phyloP scores from a whole-genome alignment of 2,888 invertebrate genomes.

The Coenonympha arcania region DNA sequence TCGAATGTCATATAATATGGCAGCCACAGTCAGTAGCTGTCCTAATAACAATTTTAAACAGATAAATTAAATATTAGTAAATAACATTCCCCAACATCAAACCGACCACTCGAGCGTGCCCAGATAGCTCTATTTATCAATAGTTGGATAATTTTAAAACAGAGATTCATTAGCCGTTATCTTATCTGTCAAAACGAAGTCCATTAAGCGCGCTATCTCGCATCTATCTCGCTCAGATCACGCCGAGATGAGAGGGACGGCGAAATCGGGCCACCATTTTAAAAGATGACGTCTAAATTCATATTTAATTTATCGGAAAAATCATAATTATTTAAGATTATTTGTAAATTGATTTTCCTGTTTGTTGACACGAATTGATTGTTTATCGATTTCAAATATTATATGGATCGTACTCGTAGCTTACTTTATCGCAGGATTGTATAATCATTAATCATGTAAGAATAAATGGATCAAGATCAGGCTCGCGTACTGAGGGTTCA shows the following conservation, averaged over 20 bases:
- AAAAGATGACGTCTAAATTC: conserved; percentile 42
- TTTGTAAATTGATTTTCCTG: conserved; percentile 3
- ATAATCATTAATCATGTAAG: too few relatives aligned
- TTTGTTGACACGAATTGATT: conserved; percentile 1
- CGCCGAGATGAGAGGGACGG: conserved; percentile 44
- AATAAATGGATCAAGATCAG: too few relatives aligned
- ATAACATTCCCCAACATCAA: conserved; percentile 1
- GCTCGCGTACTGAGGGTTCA: too few relatives aligned
- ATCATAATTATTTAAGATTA: conserved; percentile 17
- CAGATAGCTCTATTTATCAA: conserved; percentile 31
- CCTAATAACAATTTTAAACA: too few relatives aligned
- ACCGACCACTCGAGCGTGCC: conserved; percentile 9
- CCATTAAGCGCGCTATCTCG: conserved; percentile 55
- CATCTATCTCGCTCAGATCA: conserved; percentile 51
- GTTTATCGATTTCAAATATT: too few relatives aligned
- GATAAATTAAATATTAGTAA: background rate
- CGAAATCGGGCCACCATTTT: conserved; percentile 43
- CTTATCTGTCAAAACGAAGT: conserved; percentile 50
- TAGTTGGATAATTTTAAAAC: conserved; percentile 35
- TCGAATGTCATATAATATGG: too few relatives aligned
- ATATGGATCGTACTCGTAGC: too few relatives aligned
- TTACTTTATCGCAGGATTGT: too few relatives aligned
- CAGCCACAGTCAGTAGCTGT: too few relatives aligned
- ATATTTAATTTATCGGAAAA: conserved; percentile 42
- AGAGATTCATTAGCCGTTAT: conserved; percentile 56